Percentiles rank a stretch among this genome's conserved stretches.
phyloP scores from a whole-genome alignment of 1,140 invertebrate species.

The Danaus plexippus region DNA sequence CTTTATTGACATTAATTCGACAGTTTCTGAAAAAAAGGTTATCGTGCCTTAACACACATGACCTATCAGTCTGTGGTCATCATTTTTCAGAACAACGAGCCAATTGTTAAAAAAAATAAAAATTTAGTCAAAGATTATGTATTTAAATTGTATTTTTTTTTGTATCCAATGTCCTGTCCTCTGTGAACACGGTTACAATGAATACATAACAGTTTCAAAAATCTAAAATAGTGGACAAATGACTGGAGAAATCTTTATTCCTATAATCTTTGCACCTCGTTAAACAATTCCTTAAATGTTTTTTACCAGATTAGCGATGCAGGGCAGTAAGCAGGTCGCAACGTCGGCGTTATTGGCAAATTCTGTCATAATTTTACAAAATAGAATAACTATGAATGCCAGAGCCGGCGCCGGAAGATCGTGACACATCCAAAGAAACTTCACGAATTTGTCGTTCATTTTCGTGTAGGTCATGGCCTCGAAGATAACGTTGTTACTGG shows the following conservation, averaged over 20 bases:
- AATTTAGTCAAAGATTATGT: too few relatives aligned
- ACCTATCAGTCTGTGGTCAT: too few relatives aligned
- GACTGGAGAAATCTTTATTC: background rate
- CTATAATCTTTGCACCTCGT: background rate
- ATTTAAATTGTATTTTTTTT: too few relatives aligned
- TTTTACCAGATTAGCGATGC: slow-evolving; percentile 75
- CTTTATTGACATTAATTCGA: too few relatives aligned
- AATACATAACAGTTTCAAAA: too few relatives aligned
- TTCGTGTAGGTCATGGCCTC: slow-evolving; percentile 33
- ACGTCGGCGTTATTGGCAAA: slow-evolving; percentile 76
- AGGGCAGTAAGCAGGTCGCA: slow-evolving; percentile 74
- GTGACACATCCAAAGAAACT: slow-evolving; percentile 29
- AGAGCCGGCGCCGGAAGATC: slow-evolving; percentile 32
- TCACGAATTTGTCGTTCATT: slow-evolving; percentile 42
- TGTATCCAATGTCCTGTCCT: too few relatives aligned
- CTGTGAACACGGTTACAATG: too few relatives aligned
- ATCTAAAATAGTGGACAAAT: too few relatives aligned
- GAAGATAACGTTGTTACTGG: slow-evolving; percentile 32
- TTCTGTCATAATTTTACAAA: slow-evolving; percentile 73
- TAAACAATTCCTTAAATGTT: background rate
- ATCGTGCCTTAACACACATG: too few relatives aligned
- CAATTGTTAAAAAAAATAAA: too few relatives aligned
- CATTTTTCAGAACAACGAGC: too few relatives aligned
- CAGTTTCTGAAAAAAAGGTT: too few relatives aligned
- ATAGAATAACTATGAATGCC: slow-evolving; percentile 44